Base-by-base conservation (phyloP, 2,888 invertebrate species). In the Sicus ferrugineus region DNA sequence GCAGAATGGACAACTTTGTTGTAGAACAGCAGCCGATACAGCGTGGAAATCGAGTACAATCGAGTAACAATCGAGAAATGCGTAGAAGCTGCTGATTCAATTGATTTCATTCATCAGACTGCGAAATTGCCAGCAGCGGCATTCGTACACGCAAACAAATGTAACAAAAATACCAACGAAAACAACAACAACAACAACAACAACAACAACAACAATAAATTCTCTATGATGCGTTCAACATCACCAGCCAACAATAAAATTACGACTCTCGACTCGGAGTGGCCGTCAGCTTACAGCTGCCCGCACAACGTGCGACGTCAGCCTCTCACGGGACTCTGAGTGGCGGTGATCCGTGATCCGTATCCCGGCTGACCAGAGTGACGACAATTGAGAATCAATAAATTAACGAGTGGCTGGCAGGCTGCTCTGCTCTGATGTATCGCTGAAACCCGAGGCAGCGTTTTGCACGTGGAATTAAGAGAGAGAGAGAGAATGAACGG, bases 351-450 rank as follows among this genome's bases (percentile, higher is more conserved):
- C n/a, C n/a, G n/a, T n/a, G n/a, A n/a, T n/a, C n/a, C n/a, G n/a
- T n/a, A n/a, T n/a, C n/a, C n/a, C n/a, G n/a, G 58, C 48, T 54
- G 54, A 63, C 63, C 63, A 63, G 64, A 54, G 63, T 69, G 58
- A 69, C 64, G 64, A 56, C 69, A 56, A 58, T 69, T 69, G 69
- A 69, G 56, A 69, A 69, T 64, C 69, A 69, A 69, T 69, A 69
- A 69, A 66, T 66, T 66, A 52, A 38, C 65, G 34, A 54, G 65
- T 69, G 69, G 69, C 48, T 64, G 28, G 26, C 21, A 46, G 64
- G 64, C 64, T 56, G 58, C 58, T 69, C n/a, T n/a, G n/a, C n/a
- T n/a, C n/a, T n/a, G n/a, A n/a, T n/a, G n/a, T n/a, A n/a, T n/a
- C n/a, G 38, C 46, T 58, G 30, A 48, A 50, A 63, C 34, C 58